phyloP scores from a whole-genome alignment of 2,888 invertebrate genomes.

The Latrodectus hesperus region DNA sequence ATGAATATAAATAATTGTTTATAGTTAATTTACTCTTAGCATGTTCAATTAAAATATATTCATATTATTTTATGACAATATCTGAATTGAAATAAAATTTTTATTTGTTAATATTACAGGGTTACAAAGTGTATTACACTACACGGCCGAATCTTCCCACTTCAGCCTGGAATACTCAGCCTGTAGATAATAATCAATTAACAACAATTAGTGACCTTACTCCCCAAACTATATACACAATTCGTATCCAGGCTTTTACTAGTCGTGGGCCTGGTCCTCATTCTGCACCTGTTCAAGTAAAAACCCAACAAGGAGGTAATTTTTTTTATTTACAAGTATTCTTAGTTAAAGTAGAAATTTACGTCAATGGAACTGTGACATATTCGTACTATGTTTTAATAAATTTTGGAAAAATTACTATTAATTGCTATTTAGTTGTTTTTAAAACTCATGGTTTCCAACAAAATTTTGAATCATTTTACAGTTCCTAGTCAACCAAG shows the following conservation, averaged over 20 bases:
- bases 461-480: background rate
- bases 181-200: slow-evolving; percentile 93
- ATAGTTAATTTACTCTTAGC: too few relatives aligned
- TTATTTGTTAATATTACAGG: slow-evolving; percentile 74
- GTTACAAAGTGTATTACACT: slow-evolving; percentile 97
- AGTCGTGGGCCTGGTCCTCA: slow-evolving; percentile 96
- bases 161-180: slow-evolving; percentile 93
- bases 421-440: too few relatives aligned
- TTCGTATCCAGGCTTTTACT: slow-evolving; percentile 93
- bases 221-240: slow-evolving; percentile 94
- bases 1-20: too few relatives aligned
- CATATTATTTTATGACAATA: background rate
- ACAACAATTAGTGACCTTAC: slow-evolving; percentile 94
- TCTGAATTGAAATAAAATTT: background rate
- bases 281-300: slow-evolving; percentile 94
- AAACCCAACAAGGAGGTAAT: slow-evolving; percentile 89
- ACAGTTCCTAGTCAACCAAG: slow-evolving; percentile 95
- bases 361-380: too few relatives aligned
- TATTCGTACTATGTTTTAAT: too few relatives aligned
- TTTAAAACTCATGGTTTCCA: too few relatives aligned
- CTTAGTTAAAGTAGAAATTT: too few relatives aligned
- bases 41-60: background rate
- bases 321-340: background rate
- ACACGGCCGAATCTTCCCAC: slow-evolving; percentile 89
- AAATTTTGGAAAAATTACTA: too few relatives aligned